Conservation (phyloP, 2,797 vertebrate genomes). For the Rhabdomys pumilio region DNA sequence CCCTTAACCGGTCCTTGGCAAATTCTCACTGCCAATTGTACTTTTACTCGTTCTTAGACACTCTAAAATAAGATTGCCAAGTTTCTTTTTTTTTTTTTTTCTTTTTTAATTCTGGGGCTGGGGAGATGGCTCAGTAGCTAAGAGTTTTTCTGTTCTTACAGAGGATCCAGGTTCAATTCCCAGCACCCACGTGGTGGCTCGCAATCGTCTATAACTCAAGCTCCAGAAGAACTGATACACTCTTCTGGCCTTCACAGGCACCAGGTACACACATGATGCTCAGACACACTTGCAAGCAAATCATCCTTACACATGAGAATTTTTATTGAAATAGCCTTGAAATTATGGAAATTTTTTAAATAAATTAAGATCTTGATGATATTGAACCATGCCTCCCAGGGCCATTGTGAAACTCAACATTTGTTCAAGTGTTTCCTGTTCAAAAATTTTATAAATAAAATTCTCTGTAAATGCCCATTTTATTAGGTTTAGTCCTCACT, state of each 20-base stretch:
- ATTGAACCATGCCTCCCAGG: not conserved
- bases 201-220: not conserved
- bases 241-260: not conserved
- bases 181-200: not conserved
- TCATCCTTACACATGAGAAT: not conserved
- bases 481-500: not conserved
- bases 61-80: conserved; percentile 23
- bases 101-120: not conserved
- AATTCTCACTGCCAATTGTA: not conserved
- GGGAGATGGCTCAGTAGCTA: not conserved
- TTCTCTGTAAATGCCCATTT: not conserved
- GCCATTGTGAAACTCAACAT: conserved; percentile 18
- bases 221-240: not conserved
- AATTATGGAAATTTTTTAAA: conserved; percentile 26
- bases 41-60: conserved; percentile 8
- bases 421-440: conserved; percentile 23
- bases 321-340: conserved; percentile 23
- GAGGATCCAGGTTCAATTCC: not conserved
- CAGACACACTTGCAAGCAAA: not conserved
- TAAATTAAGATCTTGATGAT: conserved; percentile 37
- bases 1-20: not conserved
- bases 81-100: not conserved
- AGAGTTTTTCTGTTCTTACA: not conserved
- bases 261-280: not conserved
- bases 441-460: conserved; percentile 1